Evolutionary conservation across 2,888 invertebrate species (phyloP).

Genomic region (Lepidocyrtoides sp.): DNA sequence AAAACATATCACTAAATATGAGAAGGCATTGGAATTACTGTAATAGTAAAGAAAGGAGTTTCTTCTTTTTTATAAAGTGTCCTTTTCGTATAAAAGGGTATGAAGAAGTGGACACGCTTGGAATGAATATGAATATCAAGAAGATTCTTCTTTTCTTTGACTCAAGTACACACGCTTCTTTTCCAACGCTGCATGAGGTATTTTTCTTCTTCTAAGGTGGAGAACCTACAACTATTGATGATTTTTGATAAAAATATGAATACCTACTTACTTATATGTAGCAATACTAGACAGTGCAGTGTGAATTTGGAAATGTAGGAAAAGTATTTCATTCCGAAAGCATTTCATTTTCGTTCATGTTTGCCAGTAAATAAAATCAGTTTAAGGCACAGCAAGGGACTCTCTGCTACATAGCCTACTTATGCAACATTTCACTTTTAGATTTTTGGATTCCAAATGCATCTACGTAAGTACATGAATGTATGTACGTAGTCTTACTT

Average conservation of each 20-base stretch:
- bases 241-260: too few relatives aligned
- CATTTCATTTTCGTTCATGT: slow-evolving; percentile 16
- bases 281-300: too few relatives aligned
- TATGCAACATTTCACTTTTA: slow-evolving; percentile 1
- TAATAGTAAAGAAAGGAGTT: slow-evolving; percentile 20
- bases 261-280: too few relatives aligned
- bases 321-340: slow-evolving; percentile 8
- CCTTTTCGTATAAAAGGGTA: slow-evolving; percentile 38
- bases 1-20: too few relatives aligned
- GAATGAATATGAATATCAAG: slow-evolving; percentile 41
- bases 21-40: too few relatives aligned
- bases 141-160: slow-evolving; percentile 15
- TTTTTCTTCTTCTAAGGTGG: not conserved
- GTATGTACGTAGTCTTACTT: not conserved
- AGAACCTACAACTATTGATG: slow-evolving; percentile 61
- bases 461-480: not conserved
- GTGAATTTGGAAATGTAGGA: not conserved
- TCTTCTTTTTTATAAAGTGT: slow-evolving; percentile 51
- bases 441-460: slow-evolving; percentile 12
- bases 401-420: not conserved
- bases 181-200: slow-evolving; percentile 62
- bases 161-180: slow-evolving; percentile 53
- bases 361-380: slow-evolving; percentile 66
- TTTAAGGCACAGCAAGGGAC: slow-evolving; percentile 77
- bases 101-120: slow-evolving; percentile 42